Evolutionary conservation across 2,888 invertebrate genomes (phyloP).

Genomic region (Amphiduros pacificus): DNA sequence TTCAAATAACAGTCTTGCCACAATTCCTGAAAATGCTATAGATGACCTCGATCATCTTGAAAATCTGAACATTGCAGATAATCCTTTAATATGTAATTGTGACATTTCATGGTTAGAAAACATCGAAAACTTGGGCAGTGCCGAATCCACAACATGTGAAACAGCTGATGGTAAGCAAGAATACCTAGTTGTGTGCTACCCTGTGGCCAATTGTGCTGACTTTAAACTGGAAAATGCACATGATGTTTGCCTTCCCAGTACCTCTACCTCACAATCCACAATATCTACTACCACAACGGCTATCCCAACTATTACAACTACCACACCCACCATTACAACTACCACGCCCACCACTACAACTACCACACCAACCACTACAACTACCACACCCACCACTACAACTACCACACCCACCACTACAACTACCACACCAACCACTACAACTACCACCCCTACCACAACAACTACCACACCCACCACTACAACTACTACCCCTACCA

Average conservation of each 20-base stretch:
- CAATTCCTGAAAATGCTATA: not conserved
- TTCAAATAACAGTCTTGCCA: not conserved
- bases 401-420: not conserved
- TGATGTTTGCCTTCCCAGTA: not conserved
- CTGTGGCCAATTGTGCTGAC: not conserved
- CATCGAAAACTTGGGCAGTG: not conserved
- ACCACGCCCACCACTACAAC: not conserved
- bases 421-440: not conserved
- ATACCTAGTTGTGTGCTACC: not conserved
- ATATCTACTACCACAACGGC: not conserved
- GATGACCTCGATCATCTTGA: not conserved
- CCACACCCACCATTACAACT: not conserved
- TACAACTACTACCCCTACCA: not conserved
- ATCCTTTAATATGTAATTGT: not conserved
- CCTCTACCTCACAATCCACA: not conserved
- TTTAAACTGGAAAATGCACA: not conserved
- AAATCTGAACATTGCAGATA: not conserved
- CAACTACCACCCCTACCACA: not conserved
- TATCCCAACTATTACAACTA: not conserved
- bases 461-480: not conserved
- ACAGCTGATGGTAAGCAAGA: not conserved
- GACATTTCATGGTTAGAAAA: not conserved
- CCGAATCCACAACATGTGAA: not conserved
- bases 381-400: not conserved
- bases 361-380: not conserved